Evolutionary conservation across 2,888 invertebrate genomes (phyloP).

Genomic region (Tupiocoris notatus): DNA sequence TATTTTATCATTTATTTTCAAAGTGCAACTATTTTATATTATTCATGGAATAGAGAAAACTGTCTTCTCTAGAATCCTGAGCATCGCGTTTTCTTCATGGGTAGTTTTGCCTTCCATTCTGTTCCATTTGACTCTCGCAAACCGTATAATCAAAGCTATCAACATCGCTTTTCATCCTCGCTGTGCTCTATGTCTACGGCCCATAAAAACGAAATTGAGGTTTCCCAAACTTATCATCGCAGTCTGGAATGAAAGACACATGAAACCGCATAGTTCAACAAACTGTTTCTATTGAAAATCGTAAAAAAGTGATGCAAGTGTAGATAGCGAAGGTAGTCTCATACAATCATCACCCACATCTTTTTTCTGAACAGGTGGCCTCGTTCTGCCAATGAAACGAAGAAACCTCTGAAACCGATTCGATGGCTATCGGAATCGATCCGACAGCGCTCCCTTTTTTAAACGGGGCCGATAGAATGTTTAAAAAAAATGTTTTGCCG

Average conservation of each 20-base stretch:
- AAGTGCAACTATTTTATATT: no score
- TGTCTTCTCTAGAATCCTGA: no score
- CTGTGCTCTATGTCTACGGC: no score
- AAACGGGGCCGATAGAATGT: neutral
- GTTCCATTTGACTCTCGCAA: no score
- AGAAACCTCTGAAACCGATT: conserved; percentile 30
- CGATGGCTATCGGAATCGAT: conserved; percentile 24
- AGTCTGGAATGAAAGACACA: neutral
- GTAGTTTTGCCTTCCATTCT: no score
- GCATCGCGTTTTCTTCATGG: no score
- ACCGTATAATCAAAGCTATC: no score
- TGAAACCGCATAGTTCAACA: neutral
- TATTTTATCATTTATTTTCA: no score
- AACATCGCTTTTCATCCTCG: no score
- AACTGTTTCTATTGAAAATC: neutral
- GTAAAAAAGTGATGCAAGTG: conserved; percentile 1
- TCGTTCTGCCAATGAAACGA: conserved; percentile 7
- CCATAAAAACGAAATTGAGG: no score
- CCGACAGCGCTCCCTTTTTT: conserved; percentile 2
- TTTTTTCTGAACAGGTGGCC: conserved; percentile 24
- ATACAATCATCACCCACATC: conserved; percentile 36
- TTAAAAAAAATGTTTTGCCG: neutral
- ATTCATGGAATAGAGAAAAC: no score
- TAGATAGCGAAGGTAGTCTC: conserved; percentile 18
- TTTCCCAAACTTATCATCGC: neutral